A percentile compares a stretch with the other conserved stretches of the same genome.
These are phyloP conservation scores for Buteo buteo DNA, from an alignment of 2,113 vertebrate genomes.

Conservation along the genomic window DNA sequence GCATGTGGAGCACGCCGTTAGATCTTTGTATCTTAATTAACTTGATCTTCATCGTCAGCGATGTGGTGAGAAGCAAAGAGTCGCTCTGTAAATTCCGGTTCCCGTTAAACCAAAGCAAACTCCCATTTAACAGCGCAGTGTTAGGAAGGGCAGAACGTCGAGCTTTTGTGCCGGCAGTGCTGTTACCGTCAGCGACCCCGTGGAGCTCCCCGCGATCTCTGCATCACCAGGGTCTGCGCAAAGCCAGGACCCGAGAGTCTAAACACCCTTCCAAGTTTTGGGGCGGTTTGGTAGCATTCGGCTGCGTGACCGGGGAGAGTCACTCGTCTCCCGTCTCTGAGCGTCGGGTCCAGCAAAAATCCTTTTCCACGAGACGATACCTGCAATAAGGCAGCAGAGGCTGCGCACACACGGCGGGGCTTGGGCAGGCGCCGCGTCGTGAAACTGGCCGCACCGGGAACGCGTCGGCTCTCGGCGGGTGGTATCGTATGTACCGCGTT, in stretches of 20 bases:
- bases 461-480: rapidly evolving
- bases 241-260: neutral
- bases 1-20: neutral
- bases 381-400: neutral
- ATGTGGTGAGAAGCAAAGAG: neutral
- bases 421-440: neutral
- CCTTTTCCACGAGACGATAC: rapidly evolving
- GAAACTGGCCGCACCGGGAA: neutral
- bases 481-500: rapidly evolving
- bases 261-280: neutral
- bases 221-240: neutral
- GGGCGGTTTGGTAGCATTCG: rapidly evolving
- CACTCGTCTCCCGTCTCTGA: neutral
- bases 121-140: neutral
- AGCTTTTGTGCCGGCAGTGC: too few species aligned
- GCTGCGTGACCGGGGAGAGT: rapidly evolving
- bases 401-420: neutral
- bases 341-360: neutral
- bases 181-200: too few species aligned
- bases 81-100: neutral
- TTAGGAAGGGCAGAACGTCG: neutral
- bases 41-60: neutral
- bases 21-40: neutral
- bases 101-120: neutral
- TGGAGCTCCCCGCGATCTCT: too few species aligned